phyloP scores from a whole-genome alignment of 2,113 vertebrate genomes.

The Dipodomys stephensi region DNA sequence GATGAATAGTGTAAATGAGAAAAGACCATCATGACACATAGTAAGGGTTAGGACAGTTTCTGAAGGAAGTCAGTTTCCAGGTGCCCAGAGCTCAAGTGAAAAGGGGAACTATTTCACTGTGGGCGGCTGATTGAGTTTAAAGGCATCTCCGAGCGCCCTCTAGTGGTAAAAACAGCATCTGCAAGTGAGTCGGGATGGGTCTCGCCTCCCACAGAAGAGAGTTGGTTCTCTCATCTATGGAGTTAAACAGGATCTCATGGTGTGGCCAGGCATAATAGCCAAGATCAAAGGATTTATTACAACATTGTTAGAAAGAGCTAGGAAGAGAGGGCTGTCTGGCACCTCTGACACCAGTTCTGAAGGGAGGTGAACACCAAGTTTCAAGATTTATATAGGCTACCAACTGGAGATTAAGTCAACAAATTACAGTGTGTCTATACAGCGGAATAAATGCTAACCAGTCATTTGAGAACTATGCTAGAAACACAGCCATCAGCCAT shows the following conservation, averaged over 20 bases:
- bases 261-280: neutral
- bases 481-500: neutral
- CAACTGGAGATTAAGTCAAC: neutral
- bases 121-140: neutral
- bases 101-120: neutral
- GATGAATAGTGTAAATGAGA: neutral
- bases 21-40: neutral
- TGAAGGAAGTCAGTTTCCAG: neutral
- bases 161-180: neutral
- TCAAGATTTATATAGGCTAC: neutral
- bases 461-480: neutral
- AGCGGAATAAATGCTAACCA: neutral
- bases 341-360: neutral
- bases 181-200: neutral
- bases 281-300: neutral
- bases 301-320: neutral
- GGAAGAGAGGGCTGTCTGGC: neutral
- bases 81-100: neutral
- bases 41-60: neutral
- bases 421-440: neutral
- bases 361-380: neutral
- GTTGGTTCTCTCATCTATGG: neutral
- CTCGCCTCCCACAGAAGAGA: neutral
- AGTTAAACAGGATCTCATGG: neutral
- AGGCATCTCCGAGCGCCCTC: slow-evolving; percentile 23